Base-by-base conservation (phyloP, 2,113 vertebrate species). In the Seriola dumerili region DNA sequence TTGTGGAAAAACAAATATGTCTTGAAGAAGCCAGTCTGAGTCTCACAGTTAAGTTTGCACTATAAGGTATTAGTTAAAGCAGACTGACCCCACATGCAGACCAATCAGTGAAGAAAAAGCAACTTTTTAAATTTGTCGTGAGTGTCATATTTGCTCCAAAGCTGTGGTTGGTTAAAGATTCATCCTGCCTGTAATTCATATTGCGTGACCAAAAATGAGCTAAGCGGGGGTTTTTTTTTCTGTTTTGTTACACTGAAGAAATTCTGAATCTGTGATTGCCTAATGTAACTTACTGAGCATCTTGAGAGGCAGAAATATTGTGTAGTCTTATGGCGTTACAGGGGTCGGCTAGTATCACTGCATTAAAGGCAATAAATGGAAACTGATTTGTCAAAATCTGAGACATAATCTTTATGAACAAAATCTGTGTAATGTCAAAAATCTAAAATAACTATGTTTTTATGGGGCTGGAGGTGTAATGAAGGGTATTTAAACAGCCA, bases 401-500 rank as follows among this genome's bases (percentile, higher is more conserved):
- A 78, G 1, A 50, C 6, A 38, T 62, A 25, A 65, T 3, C 4
- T 19, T 13, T 1, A 69, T 3, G 42, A 67, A 62, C 38, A 71
- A 40, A 54, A 62, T 34, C 12, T 38, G 76, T 73, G 65, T 65
- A 80, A 76, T 65, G 23, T 76, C 3, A 78, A 38, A 71, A 58
- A 66, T n/a, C 19, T 57, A 12, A 72, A 69, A 42, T 67, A 81
- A 90, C 83, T 85, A 29, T 1, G 3, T 96, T 71, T 83, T 83
- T 40, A 14, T n/a, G 63, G 96, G 16, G 91, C 96, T 91, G 95
- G 90, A 93, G 91, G 94, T 94, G 94, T 92, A 46, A 72, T 72
- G 50, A 81, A 81, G 34, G 23, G 66, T n/a, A 75, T 64, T 78
- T 78, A 34, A 78, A 94, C 94, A 96, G 95, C 94, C 93, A 95